Percentiles rank a stretch among this genome's conserved stretches.
phyloP scores from a whole-genome alignment of 2,113 vertebrate species.

The Rhinogobius similis region DNA sequence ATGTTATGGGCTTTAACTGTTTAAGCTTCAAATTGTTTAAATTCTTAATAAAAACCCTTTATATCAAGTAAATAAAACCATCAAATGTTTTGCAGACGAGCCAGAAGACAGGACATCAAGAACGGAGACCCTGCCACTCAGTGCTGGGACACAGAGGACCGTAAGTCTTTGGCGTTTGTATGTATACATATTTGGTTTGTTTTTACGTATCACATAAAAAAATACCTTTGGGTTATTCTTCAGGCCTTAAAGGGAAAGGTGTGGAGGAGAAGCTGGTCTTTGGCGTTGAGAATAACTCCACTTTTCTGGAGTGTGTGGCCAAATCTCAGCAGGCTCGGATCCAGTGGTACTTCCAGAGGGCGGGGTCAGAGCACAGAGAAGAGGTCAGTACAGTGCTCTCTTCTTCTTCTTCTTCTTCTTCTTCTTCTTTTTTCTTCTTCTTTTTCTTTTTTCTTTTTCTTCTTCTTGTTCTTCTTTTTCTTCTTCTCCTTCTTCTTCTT shows the following conservation, averaged over 20 bases:
- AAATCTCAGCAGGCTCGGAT: slow-evolving; percentile 95
- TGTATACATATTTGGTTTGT: not conserved
- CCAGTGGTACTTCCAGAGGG: slow-evolving; percentile 88
- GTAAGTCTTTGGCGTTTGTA: slow-evolving; percentile 74
- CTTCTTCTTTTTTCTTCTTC: no score
- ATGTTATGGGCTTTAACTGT: no score
- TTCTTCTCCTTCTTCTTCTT: no score
- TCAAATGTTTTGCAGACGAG: slow-evolving; percentile 75
- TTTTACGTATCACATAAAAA: no score
- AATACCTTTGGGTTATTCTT: not conserved
- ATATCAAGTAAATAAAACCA: no score
- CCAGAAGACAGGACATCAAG: slow-evolving; percentile 95
- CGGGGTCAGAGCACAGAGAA: slow-evolving; percentile 86
- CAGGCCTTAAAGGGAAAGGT: slow-evolving; percentile 40
- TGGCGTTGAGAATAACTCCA: slow-evolving; percentile 95
- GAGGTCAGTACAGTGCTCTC: slow-evolving; percentile 81
- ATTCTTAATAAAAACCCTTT: no score
- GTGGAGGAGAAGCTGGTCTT: slow-evolving; percentile 93
- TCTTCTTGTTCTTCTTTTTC: no score
- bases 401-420: no score
- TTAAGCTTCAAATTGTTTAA: no score
- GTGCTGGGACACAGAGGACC: slow-evolving; percentile 93
- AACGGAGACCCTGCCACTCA: slow-evolving; percentile 93
- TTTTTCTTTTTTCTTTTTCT: no score
- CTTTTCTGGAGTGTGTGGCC: slow-evolving; percentile 95